A percentile compares a stretch with the other conserved stretches of the same genome.
Conservation (phyloP, 1,140 invertebrate genomes). For the Euschistus heros region DNA sequence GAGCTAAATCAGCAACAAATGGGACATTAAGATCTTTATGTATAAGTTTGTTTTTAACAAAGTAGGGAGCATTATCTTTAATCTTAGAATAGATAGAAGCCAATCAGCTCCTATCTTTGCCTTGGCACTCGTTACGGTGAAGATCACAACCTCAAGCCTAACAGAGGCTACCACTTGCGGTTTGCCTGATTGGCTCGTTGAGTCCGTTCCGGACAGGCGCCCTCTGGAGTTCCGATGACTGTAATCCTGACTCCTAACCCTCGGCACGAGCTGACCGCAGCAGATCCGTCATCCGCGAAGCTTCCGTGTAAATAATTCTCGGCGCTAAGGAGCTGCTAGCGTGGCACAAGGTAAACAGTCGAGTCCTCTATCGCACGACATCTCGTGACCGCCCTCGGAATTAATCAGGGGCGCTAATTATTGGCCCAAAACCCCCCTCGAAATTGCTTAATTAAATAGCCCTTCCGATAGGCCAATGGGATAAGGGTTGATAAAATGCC, state of each 20-base stretch:
- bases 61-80: too few relatives aligned
- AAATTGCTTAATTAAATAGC: conserved; percentile 10
- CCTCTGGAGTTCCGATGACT: neutral
- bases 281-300: neutral
- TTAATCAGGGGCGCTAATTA: neutral
- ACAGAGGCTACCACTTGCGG: too few relatives aligned
- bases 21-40: too few relatives aligned
- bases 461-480: neutral
- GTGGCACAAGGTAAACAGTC: neutral
- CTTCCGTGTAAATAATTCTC: neutral
- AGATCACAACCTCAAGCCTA: too few relatives aligned
- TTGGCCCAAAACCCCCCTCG: neutral
- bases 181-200: too few relatives aligned
- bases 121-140: too few relatives aligned
- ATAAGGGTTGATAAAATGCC: neutral
- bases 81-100: too few relatives aligned
- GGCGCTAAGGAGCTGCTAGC: neutral
- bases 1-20: too few relatives aligned
- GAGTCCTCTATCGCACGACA: neutral
- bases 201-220: neutral
- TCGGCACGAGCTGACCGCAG: neutral
- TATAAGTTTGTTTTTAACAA: too few relatives aligned
- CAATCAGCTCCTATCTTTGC: too few relatives aligned
- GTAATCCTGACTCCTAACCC: too few relatives aligned
- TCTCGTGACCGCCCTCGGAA: neutral